Conservation (phyloP, 1,140 invertebrate species). For the Procambarus clarkii region DNA sequence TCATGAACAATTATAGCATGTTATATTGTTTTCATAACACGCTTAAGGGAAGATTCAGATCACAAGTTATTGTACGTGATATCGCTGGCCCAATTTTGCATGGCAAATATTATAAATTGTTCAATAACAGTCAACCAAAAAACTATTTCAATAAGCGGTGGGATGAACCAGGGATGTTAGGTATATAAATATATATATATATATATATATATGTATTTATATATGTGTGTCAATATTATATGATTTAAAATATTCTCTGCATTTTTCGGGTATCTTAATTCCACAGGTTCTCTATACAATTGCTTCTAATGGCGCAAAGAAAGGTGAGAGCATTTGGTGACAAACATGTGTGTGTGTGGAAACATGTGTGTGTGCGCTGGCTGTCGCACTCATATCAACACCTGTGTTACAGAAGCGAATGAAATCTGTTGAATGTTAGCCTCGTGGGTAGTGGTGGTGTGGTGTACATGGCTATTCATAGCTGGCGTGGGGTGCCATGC, state of each 20-base stretch:
- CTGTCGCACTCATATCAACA: constrained; percentile 3
- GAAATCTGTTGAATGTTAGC: constrained; percentile 39
- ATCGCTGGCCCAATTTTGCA: background rate
- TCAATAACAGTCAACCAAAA: too few species aligned
- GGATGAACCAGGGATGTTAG: background rate
- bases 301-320: constrained; percentile 8
- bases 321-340: background rate
- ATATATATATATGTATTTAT: background rate
- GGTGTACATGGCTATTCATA: constrained; percentile 1
- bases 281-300: background rate
- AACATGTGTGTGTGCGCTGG: background rate
- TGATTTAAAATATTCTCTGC: background rate
- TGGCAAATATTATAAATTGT: constrained; percentile 4
- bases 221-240: too few species aligned
- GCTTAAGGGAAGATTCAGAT: background rate
- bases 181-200: background rate
- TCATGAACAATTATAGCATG: background rate
- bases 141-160: too few species aligned
- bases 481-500: background rate
- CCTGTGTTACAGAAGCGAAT: constrained; percentile 47
- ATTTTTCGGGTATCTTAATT: background rate
- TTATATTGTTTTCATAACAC: background rate
- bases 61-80: background rate
- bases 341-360: constrained; percentile 26
- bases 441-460: constrained; percentile 10